These are phyloP conservation scores for Mesembrinibis cayennensis DNA, from an alignment of 2,113 vertebrate genomes.

Conservation along the genomic window DNA sequence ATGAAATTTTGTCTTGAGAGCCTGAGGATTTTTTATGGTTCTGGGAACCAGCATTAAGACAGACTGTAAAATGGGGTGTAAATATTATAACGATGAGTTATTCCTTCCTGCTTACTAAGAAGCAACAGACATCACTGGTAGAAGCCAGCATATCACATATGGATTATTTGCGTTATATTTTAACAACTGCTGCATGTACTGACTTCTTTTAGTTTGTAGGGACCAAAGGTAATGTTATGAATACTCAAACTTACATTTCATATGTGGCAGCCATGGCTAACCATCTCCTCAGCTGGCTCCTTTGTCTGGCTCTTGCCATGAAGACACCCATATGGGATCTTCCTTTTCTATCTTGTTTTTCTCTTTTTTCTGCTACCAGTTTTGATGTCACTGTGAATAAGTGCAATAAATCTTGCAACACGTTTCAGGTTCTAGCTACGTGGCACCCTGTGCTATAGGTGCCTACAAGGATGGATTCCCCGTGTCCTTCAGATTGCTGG, in stretches of 20 bases:
- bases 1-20: constrained; percentile 34
- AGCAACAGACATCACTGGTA: background rate
- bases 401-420: background rate
- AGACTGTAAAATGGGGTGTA: constrained; percentile 29
- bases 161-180: constrained; percentile 5
- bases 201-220: background rate
- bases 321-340: background rate
- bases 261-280: background rate
- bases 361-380: background rate
- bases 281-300: background rate
- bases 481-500: background rate
- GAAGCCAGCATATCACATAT: background rate
- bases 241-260: background rate
- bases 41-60: constrained; percentile 47
- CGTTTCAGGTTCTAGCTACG: background rate
- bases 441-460: background rate
- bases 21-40: constrained; percentile 16
- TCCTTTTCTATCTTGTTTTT: background rate
- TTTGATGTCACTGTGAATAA: background rate
- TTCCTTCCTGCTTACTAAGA: constrained; percentile 47
- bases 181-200: background rate
- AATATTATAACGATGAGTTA: constrained; percentile 64
- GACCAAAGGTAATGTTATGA: background rate
- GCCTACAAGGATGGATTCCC: background rate
- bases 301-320: background rate